Evolutionary conservation across 2,888 invertebrate species (phyloP).

Genomic region (Andricus quercusramuli): DNA sequence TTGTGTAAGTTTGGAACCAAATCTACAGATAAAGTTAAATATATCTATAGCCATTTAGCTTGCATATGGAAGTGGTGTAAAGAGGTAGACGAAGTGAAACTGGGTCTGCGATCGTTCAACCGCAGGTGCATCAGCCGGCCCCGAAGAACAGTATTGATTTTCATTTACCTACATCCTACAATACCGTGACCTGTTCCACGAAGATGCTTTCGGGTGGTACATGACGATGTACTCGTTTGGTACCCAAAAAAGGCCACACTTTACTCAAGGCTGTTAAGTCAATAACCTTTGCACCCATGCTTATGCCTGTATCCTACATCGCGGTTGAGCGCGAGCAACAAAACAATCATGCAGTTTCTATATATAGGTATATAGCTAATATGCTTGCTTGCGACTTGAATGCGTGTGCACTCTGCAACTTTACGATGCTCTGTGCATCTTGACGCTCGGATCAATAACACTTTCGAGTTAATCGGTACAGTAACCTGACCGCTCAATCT

Average conservation of each 20-base stretch:
- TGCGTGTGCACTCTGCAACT: too few species aligned
- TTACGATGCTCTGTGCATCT: too few species aligned
- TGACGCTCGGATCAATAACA: too few species aligned
- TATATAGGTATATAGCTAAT: too few species aligned
- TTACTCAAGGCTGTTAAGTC: background rate
- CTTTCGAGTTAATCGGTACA: too few species aligned
- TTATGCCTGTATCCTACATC: too few species aligned
- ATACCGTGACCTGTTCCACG: background rate
- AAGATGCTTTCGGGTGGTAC: background rate
- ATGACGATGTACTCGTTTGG: background rate
- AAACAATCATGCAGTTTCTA: too few species aligned
- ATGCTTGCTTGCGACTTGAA: too few species aligned
- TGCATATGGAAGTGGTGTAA: slow-evolving; percentile 55
- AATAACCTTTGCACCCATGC: background rate
- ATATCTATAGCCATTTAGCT: slow-evolving; percentile 60
- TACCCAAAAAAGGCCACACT: background rate
- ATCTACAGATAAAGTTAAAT: too few species aligned
- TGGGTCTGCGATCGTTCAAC: slow-evolving; percentile 59
- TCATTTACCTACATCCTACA: slow-evolving; percentile 60
- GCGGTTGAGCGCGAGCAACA: too few species aligned
- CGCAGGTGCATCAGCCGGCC: slow-evolving; percentile 69
- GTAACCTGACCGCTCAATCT: too few species aligned
- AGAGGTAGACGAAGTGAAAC: slow-evolving; percentile 60
- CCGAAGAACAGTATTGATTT: slow-evolving; percentile 72
- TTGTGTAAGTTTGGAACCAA: too few species aligned